These are phyloP conservation scores for Ondatra zibethicus DNA, from an alignment of 2,113 vertebrate genomes.

Conservation along the genomic window DNA sequence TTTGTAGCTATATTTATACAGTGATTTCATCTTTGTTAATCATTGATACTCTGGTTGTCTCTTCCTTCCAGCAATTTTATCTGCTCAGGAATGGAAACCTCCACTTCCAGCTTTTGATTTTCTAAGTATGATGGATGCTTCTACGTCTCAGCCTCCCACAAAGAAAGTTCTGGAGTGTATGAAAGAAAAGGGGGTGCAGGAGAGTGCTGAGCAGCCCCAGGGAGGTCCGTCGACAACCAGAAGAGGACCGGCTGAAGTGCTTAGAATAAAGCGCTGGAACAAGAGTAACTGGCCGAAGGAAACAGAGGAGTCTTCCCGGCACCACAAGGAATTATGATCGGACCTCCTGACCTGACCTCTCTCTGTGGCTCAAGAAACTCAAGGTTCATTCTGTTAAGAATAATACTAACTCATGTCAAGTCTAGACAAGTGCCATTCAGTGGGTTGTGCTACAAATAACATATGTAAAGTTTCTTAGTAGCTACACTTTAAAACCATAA, in stretches of 20 bases:
- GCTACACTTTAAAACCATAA: neutral
- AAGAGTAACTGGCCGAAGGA: constrained; percentile 57
- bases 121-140: constrained; percentile 91
- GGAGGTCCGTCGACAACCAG: neutral
- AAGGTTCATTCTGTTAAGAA: constrained; percentile 33
- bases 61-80: constrained; percentile 87
- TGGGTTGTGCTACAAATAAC: neutral
- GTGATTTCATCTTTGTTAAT: constrained; percentile 9
- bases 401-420: constrained; percentile 19
- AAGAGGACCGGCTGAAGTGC: constrained; percentile 50
- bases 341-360: neutral
- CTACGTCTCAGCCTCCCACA: constrained; percentile 79
- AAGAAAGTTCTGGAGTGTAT: neutral
- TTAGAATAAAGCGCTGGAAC: constrained; percentile 66
- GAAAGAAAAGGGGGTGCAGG: constrained; percentile 12
- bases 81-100: constrained; percentile 90
- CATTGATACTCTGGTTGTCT: neutral
- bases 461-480: constrained; percentile 7
- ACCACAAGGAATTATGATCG: constrained; percentile 66
- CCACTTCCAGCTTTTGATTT: constrained; percentile 91
- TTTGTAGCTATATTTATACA: constrained; percentile 5
- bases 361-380: constrained; percentile 5
- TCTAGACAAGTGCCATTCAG: neutral
- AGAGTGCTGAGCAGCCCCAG: neutral
- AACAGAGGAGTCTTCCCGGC: constrained; percentile 10